Percentiles rank a stretch among this genome's conserved stretches.
Conservation (phyloP, 1,140 invertebrate species). For the Periplaneta americana region DNA sequence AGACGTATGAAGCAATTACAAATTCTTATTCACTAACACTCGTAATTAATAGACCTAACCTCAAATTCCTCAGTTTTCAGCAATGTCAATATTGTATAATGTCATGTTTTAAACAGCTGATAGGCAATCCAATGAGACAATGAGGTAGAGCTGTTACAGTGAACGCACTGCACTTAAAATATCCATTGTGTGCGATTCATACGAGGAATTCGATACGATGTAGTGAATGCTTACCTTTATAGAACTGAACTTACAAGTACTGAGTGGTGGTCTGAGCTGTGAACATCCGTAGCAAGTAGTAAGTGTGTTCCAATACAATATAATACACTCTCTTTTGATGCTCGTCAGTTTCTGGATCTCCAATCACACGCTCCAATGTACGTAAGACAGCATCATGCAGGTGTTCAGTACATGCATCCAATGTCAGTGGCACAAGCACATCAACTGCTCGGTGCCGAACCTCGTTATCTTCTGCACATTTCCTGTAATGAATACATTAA, state of each 20-base stretch:
- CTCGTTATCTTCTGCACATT: slow-evolving; percentile 42
- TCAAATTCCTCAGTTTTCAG: no score
- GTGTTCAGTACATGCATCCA: slow-evolving; percentile 69
- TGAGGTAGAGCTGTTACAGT: no score
- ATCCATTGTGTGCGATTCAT: no score
- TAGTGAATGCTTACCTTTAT: no score
- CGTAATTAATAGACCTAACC: no score
- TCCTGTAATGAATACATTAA: slow-evolving; percentile 29
- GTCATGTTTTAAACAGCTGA: no score
- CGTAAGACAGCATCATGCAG: slow-evolving; percentile 49
- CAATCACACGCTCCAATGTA: slow-evolving; percentile 55
- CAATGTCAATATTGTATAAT: no score
- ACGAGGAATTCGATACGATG: no score
- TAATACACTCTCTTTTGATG: slow-evolving; percentile 57
- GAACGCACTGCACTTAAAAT: no score
- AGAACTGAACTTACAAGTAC: slow-evolving; percentile 3
- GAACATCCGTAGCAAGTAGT: slow-evolving; percentile 47
- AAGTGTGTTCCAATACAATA: slow-evolving; percentile 60
- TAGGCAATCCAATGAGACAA: no score
- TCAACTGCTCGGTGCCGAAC: slow-evolving; percentile 44
- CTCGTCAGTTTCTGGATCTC: slow-evolving; percentile 55
- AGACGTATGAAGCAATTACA: no score
- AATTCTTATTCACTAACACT: no score
- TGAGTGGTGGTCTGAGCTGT: neutral
- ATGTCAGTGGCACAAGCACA: slow-evolving; percentile 63